phyloP scores from a whole-genome alignment of 2,888 invertebrate genomes.

The Archaeoteleia sp. region DNA sequence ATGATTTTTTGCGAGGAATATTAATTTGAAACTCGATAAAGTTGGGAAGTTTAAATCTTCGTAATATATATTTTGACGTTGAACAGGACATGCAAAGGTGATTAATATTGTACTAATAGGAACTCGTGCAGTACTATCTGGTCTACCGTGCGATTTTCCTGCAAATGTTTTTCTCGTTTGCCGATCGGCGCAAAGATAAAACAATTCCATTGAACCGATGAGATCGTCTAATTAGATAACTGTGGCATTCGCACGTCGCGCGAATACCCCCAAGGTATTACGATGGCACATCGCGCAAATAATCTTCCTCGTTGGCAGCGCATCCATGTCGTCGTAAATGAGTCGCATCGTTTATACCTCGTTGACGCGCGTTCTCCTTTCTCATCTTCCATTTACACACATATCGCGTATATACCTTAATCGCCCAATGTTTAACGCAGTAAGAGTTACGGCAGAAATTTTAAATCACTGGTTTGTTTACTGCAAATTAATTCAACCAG shows the following conservation, averaged over 20 bases:
- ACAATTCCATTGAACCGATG: conserved; percentile 40
- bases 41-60: too few species aligned
- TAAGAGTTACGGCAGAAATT: neutral
- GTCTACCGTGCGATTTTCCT: too few species aligned
- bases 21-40: too few species aligned
- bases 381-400: conserved; percentile 18
- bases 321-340: conserved; percentile 33
- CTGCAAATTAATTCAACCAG: too few species aligned
- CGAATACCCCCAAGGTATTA: conserved; percentile 19
- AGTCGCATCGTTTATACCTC: conserved; percentile 24
- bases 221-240: conserved; percentile 50
- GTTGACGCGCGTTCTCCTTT: conserved; percentile 29
- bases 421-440: conserved; percentile 7
- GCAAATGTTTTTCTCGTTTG: too few species aligned
- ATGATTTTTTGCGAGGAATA: too few species aligned
- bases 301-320: conserved; percentile 27
- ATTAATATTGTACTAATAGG: too few species aligned
- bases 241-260: conserved; percentile 29
- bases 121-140: too few species aligned
- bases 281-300: conserved; percentile 27
- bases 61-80: too few species aligned
- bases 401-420: conserved; percentile 25
- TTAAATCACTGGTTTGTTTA: too few species aligned
- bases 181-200: too few species aligned
- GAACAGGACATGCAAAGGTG: too few species aligned